Percentiles rank a stretch among this genome's conserved stretches.
phyloP scores from a whole-genome alignment of 1,140 invertebrate genomes.

The Thaumatotibia leucotreta region DNA sequence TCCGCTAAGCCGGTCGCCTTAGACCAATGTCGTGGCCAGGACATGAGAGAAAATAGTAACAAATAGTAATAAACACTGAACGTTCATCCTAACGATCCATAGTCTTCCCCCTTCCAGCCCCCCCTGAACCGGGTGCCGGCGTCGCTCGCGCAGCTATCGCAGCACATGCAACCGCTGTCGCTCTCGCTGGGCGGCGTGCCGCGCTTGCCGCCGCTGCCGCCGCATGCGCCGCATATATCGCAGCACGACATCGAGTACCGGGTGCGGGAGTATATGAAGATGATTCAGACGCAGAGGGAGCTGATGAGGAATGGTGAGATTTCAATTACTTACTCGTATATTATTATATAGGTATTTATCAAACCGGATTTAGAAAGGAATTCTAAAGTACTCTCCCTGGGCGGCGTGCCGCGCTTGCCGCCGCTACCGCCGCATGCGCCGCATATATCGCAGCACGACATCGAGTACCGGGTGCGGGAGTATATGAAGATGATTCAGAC shows the following conservation, averaged over 20 bases:
- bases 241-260: slow-evolving; percentile 84
- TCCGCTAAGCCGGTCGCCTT: too few relatives aligned
- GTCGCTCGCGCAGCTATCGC: slow-evolving; percentile 82
- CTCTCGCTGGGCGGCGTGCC: slow-evolving; percentile 78
- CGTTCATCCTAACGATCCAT: background rate
- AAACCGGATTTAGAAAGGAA: too few relatives aligned
- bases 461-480: too few relatives aligned
- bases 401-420: too few relatives aligned
- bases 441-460: too few relatives aligned
- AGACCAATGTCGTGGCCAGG: too few relatives aligned
- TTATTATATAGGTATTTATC: too few relatives aligned
- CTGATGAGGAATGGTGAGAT: slow-evolving; percentile 57
- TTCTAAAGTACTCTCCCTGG: too few relatives aligned
- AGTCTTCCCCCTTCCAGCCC: slow-evolving; percentile 49
- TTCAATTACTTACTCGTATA: too few relatives aligned
- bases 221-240: slow-evolving; percentile 77
- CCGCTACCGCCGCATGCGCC: too few relatives aligned
- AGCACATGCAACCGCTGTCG: slow-evolving; percentile 87
- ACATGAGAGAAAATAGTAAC: too few relatives aligned
- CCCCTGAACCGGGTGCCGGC: slow-evolving; percentile 78
- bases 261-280: slow-evolving; percentile 87
- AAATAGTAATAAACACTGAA: background rate
- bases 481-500: too few relatives aligned
- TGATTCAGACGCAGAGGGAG: slow-evolving; percentile 78
- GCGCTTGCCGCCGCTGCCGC: slow-evolving; percentile 75